These are phyloP conservation scores for Campylomormyrus numenius DNA, from an alignment of 2,113 vertebrate genomes.

Conservation along the genomic window DNA sequence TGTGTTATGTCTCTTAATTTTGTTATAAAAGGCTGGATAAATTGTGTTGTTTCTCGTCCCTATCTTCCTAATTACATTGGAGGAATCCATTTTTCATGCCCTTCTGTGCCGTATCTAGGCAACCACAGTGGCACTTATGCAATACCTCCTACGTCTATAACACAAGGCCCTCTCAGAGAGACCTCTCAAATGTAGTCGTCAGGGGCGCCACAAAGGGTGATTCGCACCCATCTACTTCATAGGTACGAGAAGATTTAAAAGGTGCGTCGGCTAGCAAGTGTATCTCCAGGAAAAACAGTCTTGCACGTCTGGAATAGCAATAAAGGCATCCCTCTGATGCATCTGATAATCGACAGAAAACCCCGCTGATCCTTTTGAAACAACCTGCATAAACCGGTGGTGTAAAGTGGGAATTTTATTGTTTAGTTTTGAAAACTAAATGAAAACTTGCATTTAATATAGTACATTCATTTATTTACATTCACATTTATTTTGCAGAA, in stretches of 20 bases:
- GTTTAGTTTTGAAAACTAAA: neutral
- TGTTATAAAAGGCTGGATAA: neutral
- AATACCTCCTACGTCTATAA: neutral
- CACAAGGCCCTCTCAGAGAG: neutral
- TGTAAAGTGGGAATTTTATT: neutral
- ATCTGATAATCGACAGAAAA: neutral
- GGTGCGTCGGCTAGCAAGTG: neutral
- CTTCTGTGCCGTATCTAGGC: slow-evolving; percentile 20
- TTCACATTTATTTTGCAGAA: neutral
- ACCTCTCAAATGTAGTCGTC: neutral
- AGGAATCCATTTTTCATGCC: neutral
- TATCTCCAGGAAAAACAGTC: neutral
- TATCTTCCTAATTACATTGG: slow-evolving; percentile 6
- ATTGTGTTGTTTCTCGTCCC: neutral
- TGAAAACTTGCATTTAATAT: neutral
- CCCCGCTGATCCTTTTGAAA: neutral
- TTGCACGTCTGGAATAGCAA: neutral
- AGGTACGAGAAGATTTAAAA: neutral
- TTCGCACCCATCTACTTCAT: neutral
- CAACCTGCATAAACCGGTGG: neutral
- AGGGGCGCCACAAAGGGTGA: neutral
- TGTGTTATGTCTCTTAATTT: neutral
- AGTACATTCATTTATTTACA: neutral
- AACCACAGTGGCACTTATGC: slow-evolving; percentile 16
- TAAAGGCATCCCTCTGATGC: neutral